Evolutionary conservation across 2,113 vertebrate genomes (phyloP), one percentile per base, ranked within the genome.

Genomic region (Nesoenas mayeri): DNA sequence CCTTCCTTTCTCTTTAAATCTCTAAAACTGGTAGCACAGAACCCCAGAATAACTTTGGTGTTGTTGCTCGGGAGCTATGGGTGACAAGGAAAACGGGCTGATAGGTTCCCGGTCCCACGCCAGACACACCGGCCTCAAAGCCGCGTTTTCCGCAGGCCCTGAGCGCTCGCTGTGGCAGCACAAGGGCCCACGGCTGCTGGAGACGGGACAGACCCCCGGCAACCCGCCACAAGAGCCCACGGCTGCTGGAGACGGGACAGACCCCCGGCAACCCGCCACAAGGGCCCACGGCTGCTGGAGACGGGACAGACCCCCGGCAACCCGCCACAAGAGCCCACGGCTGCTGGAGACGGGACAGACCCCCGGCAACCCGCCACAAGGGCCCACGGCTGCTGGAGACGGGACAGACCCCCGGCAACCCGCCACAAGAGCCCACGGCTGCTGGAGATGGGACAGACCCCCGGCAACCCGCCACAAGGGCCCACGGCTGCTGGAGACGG

Each of bases 71-170:
- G 53, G 58, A 73, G 12, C 31, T 47, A 10, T 0, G 11, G 53
- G 34, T 13, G 70, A 48, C 15, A 25, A 31, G 12, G 29, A 82
- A 51, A 50, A 40, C 6, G 9, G 58, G 34, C 34, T 2, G 2
- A 54, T 10, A 12, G 0, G 0, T 32, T 53, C 53, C 22, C 65
- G 5, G 22, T 25, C 50, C 50, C 48, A 6, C 2, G 3, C 40
- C 15, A 58, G 26, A 40, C 47, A 36, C 38, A 58, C 16, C 26
- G 61, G 9, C 21, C 6, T 48, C 29, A 6, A 5, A 22, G 50
- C 2, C 22, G 20, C 42, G 69, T 58, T 16, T 40, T 29, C 75
- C 60, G 75, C 57, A 69, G 29, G 14, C 7, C 40, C 32, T 2
- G 1, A 50, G 29, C 32, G 3, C 25, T 12, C 20, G 4, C 60